Percentiles rank a stretch among this genome's conserved stretches.
Conservation (phyloP, 2,888 invertebrate genomes). For the Phrixothrix hirtus region DNA sequence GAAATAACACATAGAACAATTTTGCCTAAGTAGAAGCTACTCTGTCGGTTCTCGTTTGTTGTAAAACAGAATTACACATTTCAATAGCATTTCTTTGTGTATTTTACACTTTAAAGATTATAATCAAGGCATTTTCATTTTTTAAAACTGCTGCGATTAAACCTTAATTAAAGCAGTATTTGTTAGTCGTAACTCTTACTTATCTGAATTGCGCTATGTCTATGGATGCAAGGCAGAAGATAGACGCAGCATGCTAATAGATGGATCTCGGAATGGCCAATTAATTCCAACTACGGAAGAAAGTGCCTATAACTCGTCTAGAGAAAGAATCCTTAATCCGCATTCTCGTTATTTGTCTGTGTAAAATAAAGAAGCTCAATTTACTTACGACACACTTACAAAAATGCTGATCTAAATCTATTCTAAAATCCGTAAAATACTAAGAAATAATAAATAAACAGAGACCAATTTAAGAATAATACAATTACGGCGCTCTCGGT, state of each 20-base stretch:
- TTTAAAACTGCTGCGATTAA: conserved; percentile 12
- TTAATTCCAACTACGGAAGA: conserved; percentile 44
- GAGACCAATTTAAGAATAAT: too few species aligned
- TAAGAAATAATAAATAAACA: too few species aligned
- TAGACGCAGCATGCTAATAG: conserved; percentile 41
- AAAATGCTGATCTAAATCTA: too few species aligned
- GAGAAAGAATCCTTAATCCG: conserved; percentile 45
- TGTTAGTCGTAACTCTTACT: conserved; percentile 27
- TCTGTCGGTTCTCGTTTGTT: background rate
- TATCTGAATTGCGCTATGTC: conserved; percentile 28
- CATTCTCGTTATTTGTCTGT: conserved; percentile 43
- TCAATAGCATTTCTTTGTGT: background rate
- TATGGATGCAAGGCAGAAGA: conserved; percentile 32
- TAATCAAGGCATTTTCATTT: background rate
- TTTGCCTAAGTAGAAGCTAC: conserved; percentile 23
- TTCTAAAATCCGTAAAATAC: too few species aligned
- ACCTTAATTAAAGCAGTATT: conserved; percentile 20
- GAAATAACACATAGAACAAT: conserved; percentile 35
- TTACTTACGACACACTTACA: conserved; percentile 42
- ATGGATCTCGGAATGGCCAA: conserved; percentile 43
- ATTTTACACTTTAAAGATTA: background rate
- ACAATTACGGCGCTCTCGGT: too few species aligned
- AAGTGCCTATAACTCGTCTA: conserved; percentile 46
- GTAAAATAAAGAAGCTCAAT: conserved; percentile 40
- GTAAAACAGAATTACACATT: background rate